A percentile compares a stretch with the other conserved stretches of the same genome.
Evolutionary conservation across 2,113 vertebrate species (phyloP).

Genomic region (Sinocyclocheilus anshuiensis): DNA sequence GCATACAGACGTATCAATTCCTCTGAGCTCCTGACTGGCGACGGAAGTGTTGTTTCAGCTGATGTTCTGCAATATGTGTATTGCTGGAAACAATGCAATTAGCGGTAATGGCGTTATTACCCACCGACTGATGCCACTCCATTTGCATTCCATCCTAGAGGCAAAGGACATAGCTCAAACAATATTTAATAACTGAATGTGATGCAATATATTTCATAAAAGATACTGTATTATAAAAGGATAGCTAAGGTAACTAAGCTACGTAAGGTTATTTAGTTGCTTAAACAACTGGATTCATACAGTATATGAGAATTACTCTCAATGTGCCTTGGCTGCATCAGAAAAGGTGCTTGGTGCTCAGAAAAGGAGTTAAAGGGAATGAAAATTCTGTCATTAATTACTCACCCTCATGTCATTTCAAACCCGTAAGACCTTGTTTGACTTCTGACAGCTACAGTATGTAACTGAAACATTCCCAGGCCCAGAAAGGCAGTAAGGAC

Average conservation of each 20-base stretch:
- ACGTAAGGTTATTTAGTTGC: background rate
- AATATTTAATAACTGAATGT: background rate
- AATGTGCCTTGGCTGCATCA: too few species aligned
- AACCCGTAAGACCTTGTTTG: too few species aligned
- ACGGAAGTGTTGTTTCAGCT: slow-evolving; percentile 6
- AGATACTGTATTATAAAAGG: background rate
- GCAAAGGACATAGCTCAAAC: background rate
- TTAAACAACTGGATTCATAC: background rate
- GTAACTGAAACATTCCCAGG: too few species aligned
- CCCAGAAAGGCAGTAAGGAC: too few species aligned
- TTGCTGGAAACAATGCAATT: slow-evolving; percentile 24
- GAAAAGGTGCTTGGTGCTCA: too few species aligned
- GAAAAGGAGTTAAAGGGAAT: too few species aligned
- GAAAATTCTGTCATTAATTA: too few species aligned
- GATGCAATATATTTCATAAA: background rate
- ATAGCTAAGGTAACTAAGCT: background rate
- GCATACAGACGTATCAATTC: slow-evolving; percentile 6
- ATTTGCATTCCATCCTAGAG: slow-evolving; percentile 24
- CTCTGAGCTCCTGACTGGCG: slow-evolving; percentile 28
- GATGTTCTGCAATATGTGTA: slow-evolving; percentile 36
- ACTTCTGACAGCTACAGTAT: too few species aligned
- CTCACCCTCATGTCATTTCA: too few species aligned
- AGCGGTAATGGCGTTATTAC: slow-evolving; percentile 5
- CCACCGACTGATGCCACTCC: background rate
- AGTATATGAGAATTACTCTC: background rate